Evolutionary conservation across 2,113 vertebrate species (phyloP).

Genomic region (Myotis davidii): DNA sequence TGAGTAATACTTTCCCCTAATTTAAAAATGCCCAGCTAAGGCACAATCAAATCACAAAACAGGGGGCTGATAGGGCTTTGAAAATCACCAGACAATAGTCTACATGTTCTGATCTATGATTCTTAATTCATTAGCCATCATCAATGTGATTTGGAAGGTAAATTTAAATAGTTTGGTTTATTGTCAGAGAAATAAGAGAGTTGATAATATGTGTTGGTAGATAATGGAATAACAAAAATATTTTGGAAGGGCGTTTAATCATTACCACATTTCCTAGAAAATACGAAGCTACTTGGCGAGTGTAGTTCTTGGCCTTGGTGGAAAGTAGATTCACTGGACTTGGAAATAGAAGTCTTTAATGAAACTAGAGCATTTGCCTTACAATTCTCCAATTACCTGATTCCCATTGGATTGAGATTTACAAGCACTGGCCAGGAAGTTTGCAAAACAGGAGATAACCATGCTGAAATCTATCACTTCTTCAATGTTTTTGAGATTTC

Average conservation of each 20-base stretch:
- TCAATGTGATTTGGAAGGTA: neutral
- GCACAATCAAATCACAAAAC: neutral
- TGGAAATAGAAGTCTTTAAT: neutral
- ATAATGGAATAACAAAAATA: conserved; percentile 16
- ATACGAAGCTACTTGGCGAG: neutral
- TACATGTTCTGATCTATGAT: neutral
- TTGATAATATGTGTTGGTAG: neutral
- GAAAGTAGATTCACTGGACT: neutral
- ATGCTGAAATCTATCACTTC: neutral
- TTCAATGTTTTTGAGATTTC: neutral
- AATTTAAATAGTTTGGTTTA: neutral
- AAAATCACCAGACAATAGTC: neutral
- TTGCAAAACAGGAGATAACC: neutral
- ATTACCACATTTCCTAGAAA: neutral
- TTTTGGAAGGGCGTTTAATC: neutral
- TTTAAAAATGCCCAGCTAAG: conserved; percentile 32
- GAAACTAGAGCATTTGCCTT: neutral
- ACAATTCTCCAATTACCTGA: neutral
- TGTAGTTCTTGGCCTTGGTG: neutral
- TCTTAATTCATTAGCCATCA: neutral
- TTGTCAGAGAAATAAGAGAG: neutral
- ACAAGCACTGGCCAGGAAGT: neutral
- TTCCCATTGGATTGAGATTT: neutral
- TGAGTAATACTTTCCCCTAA: conserved; percentile 12
- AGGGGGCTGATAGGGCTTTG: neutral